Percentiles rank a stretch among this genome's conserved stretches.
Evolutionary conservation across 2,113 vertebrate genomes (phyloP).

Genomic region (Fregata magnificens): DNA sequence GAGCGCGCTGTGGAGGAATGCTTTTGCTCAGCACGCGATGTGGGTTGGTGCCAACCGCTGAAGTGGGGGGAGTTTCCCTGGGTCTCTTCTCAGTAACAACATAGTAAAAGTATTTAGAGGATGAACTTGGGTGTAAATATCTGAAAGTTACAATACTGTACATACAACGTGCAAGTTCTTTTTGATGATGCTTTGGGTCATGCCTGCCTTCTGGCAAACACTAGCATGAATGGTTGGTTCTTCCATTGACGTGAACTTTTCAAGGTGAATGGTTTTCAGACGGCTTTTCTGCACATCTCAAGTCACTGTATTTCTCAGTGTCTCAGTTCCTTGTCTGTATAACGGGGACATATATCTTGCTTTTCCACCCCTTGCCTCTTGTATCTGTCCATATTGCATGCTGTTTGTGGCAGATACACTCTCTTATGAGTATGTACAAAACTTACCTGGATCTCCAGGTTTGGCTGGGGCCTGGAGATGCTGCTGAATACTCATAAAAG

Average conservation of each 20-base stretch:
- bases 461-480: neutral
- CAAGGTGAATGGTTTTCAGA: neutral
- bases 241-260: neutral
- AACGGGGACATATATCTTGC: fast-evolving
- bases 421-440: neutral
- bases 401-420: neutral
- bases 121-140: neutral
- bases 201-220: fast-evolving
- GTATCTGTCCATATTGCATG: fast-evolving
- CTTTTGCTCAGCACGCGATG: neutral
- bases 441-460: neutral
- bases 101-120: fast-evolving
- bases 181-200: neutral
- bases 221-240: neutral
- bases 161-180: fast-evolving
- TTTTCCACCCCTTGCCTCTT: neutral
- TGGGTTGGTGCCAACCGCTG: neutral
- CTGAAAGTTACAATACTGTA: fast-evolving
- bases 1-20: neutral
- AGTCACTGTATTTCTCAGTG: neutral
- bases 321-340: fast-evolving
- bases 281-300: neutral
- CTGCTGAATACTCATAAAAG: neutral
- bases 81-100: neutral
- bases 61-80: neutral